Evolutionary conservation across 92 coral and sea anemone genomes (phyloP).

Genomic region (Diadumene lineata): DNA sequence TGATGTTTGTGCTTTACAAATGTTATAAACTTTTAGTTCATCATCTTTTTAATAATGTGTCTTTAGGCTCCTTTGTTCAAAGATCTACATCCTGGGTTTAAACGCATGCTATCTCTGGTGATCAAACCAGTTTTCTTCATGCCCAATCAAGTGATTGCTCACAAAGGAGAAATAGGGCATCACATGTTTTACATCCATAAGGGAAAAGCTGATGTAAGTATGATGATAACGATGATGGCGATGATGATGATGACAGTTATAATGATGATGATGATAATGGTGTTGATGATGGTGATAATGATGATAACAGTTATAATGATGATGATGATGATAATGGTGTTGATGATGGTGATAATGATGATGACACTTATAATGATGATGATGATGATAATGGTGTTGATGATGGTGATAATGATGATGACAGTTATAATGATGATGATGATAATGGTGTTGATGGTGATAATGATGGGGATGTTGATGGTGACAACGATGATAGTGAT

Average conservation of each 20-base stretch:
- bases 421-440: neutral
- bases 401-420: slow-evolving; percentile 2
- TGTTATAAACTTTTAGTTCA: no score
- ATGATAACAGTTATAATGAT: neutral
- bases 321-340: neutral
- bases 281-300: neutral
- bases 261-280: neutral
- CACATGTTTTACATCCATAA: slow-evolving; percentile 85
- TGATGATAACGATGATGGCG: neutral
- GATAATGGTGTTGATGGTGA: neutral
- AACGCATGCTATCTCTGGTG: slow-evolving; percentile 78
- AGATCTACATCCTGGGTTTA: slow-evolving; percentile 64
- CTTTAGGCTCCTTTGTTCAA: slow-evolving; percentile 85
- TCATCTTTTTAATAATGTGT: no score
- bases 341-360: neutral
- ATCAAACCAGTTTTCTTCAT: slow-evolving; percentile 79
- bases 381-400: neutral
- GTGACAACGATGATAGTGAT: no score
- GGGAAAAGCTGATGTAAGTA: slow-evolving; percentile 77
- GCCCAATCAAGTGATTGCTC: slow-evolving; percentile 76
- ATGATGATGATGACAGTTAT: neutral
- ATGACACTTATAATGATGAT: neutral
- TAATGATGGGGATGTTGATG: no score
- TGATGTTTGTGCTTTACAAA: no score
- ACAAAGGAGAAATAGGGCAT: slow-evolving; percentile 77